Evolutionary conservation across 2,888 invertebrate species (phyloP), one percentile per base, ranked within the genome.

Genomic region (Phasia obesa): DNA sequence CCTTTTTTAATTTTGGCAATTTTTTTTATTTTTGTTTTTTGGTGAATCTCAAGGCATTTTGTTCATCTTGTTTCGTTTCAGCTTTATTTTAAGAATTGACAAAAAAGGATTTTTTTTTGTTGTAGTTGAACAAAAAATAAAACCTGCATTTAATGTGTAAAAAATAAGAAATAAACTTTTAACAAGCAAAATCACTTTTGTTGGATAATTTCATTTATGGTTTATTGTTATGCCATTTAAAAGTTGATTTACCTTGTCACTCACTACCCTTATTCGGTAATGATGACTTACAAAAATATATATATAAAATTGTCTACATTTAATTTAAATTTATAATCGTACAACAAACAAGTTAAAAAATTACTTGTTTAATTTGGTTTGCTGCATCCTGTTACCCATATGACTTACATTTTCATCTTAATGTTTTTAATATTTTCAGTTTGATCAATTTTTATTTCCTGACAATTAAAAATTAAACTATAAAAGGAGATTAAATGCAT

Each of bases 221-320:
- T 78, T 78, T 49, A 64, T 78, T 78, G 77, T 77, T 53, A 70
- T 70, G 51, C 60, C 59, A 76, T 69, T 59, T 67, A 47, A 69
- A 70, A 69, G 69, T 51, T 77, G 69, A 42, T 62, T 83, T 71
- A 67, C 83, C 83, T 83, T 83, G 79, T 67, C 83, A 79, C 60
- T 67, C 83, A 79, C 60, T 79, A 55, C 19, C 79, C 71, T 67
- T 75, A 79, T 75, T 75, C 76, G 83, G 79, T 65, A 73, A 57
- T 53, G 76, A 55, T 35, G 53, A 47, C 65, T 76, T 69, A 0
- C 31, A 47, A 13, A n/a, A 25, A 62, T 25, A 6, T 35, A 35
- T 59, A n/a, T n/a, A n/a, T n/a, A n/a, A n/a, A n/a, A n/a, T n/a
- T n/a, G n/a, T 57, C 9, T 7, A 31, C 19, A 47, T 23, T 65